Percentiles rank a stretch among this genome's conserved stretches.
phyloP scores from a whole-genome alignment of 64 coral and sea anemone genomes.

The Dendrophyllia cribrosa region DNA sequence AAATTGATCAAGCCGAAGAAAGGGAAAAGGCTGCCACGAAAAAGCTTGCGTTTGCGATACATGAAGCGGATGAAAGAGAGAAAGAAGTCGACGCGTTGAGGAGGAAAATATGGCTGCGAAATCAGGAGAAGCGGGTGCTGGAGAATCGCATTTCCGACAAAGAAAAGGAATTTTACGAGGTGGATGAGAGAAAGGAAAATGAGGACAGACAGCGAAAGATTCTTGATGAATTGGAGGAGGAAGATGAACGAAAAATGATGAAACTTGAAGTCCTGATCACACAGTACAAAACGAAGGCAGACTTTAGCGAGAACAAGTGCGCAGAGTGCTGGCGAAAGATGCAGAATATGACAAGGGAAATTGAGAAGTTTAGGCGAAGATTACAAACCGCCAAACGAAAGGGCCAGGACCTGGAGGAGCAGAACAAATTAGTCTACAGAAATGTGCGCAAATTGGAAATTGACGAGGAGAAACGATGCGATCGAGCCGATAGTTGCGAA shows the following conservation, averaged over 20 bases:
- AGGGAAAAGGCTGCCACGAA: constrained; percentile 46
- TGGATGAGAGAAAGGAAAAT: constrained; percentile 30
- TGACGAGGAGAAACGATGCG: constrained; percentile 60
- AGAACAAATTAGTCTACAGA: constrained; percentile 48
- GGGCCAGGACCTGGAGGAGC: constrained; percentile 20
- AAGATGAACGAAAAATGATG: constrained; percentile 46
- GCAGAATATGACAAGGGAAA: constrained; percentile 1
- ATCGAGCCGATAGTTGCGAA: constrained; percentile 44
- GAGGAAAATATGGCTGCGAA: constrained; percentile 19
- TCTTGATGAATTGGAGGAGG: constrained; percentile 46
- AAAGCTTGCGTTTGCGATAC: neutral
- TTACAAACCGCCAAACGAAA: neutral
- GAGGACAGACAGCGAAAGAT: constrained; percentile 57
- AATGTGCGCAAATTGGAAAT: constrained; percentile 60
- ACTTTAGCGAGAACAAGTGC: constrained; percentile 60
- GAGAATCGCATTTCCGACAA: constrained; percentile 62
- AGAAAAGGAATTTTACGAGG: constrained; percentile 11
- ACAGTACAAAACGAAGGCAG: constrained; percentile 3
- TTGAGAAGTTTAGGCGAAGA: constrained; percentile 20
- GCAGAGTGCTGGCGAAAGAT: constrained; percentile 41
- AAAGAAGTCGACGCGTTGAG: constrained; percentile 39
- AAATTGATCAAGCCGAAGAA: constrained; percentile 59
- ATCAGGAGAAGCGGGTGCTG: constrained; percentile 32
- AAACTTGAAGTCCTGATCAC: constrained; percentile 38
- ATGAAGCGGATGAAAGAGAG: constrained; percentile 42